Conservation (phyloP, 2,113 vertebrate genomes). For the Myotis lucifugus region DNA sequence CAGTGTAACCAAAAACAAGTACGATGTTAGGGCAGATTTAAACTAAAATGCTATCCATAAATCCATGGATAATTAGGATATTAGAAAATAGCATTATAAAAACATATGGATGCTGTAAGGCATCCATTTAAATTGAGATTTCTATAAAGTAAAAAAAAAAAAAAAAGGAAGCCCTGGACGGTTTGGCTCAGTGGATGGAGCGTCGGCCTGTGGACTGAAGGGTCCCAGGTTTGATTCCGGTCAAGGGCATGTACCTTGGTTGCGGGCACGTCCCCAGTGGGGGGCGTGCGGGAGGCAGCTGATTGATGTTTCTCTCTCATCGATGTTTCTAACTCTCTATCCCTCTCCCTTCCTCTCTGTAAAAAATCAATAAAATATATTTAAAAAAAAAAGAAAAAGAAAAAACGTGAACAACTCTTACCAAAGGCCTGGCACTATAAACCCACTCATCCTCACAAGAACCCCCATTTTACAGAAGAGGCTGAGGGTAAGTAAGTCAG, state of each 20-base stretch:
- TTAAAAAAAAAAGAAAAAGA: no score
- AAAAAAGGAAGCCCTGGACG: no score
- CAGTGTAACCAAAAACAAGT: not conserved
- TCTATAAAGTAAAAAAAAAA: not conserved
- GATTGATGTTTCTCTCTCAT: no score
- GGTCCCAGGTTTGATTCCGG: no score
- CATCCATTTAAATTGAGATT: not conserved
- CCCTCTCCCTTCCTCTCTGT: no score
- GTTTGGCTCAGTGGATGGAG: no score
- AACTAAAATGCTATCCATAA: not conserved
- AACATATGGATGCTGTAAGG: not conserved
- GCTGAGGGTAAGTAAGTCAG: not conserved
- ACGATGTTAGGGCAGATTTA: constrained; percentile 8
- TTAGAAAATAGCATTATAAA: not conserved
- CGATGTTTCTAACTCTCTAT: no score
- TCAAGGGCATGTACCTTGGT: no score
- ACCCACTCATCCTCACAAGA: not conserved
- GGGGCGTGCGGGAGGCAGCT: no score
- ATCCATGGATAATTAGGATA: not conserved
- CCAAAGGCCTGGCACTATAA: not conserved
- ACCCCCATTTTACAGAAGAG: not conserved
- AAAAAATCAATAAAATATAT: no score
- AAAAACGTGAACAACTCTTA: not conserved
- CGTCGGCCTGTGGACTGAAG: no score
- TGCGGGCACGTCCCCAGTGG: no score